Percentiles rank a stretch among this genome's conserved stretches.
Evolutionary conservation across 2,113 vertebrate genomes (phyloP).

Genomic region (Zootoca vivipara): DNA sequence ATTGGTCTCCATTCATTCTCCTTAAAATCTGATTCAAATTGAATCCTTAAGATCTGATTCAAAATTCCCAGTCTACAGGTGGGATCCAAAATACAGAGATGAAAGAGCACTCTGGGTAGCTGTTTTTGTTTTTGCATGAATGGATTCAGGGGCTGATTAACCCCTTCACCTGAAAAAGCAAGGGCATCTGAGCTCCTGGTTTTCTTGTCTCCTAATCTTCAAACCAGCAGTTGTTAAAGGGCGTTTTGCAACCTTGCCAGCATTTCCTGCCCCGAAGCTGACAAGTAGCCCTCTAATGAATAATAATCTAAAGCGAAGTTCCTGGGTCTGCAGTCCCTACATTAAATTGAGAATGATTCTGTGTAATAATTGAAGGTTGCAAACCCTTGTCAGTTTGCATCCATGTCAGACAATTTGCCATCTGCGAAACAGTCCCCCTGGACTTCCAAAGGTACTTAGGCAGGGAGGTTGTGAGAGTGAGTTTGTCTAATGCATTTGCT

Average conservation of each 20-base stretch:
- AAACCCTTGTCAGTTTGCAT: slow-evolving; percentile 56
- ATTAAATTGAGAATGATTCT: slow-evolving; percentile 64
- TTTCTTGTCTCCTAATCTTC: slow-evolving; percentile 32
- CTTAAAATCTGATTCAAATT: slow-evolving; percentile 15
- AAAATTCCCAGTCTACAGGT: slow-evolving; percentile 13
- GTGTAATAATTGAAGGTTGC: slow-evolving; percentile 50
- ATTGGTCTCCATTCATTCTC: slow-evolving; percentile 13
- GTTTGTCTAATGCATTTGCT: slow-evolving; percentile 44
- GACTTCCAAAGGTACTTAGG: slow-evolving; percentile 21
- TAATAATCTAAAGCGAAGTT: slow-evolving; percentile 48
- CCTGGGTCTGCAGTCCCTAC: slow-evolving; percentile 31
- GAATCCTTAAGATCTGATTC: slow-evolving; percentile 27
- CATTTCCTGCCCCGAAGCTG: slow-evolving; percentile 30
- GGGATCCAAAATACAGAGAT: slow-evolving; percentile 1
- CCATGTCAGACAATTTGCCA: slow-evolving; percentile 49
- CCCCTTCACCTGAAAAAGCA: slow-evolving; percentile 33
- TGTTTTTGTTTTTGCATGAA: slow-evolving; percentile 37
- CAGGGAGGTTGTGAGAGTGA: slow-evolving; percentile 3
- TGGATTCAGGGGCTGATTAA: neutral
- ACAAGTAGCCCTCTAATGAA: slow-evolving; percentile 36
- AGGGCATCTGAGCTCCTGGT: slow-evolving; percentile 43
- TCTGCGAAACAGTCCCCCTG: slow-evolving; percentile 36
- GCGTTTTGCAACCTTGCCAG: slow-evolving; percentile 47
- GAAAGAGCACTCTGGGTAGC: neutral
- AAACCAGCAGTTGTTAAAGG: slow-evolving; percentile 38